These are phyloP conservation scores for Microcebus griseorufus DNA, from an alignment of 2,113 vertebrate genomes.

Conservation along the genomic window DNA sequence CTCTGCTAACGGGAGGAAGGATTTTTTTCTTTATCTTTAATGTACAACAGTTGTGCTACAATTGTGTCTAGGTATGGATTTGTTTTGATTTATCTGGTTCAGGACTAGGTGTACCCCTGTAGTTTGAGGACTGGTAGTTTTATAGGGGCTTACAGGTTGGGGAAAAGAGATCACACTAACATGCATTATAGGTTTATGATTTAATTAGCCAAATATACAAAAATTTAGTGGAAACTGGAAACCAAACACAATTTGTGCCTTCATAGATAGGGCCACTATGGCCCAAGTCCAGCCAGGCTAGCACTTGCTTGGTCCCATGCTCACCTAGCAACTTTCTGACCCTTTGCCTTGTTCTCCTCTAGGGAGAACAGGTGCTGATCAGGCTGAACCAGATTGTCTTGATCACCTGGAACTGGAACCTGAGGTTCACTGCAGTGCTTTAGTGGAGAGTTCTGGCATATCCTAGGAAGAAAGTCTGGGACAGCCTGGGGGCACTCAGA, in stretches of 20 bases:
- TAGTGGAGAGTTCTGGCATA: not conserved
- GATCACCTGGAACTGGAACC: not conserved
- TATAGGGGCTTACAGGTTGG: not conserved
- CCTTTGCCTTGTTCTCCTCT: not conserved
- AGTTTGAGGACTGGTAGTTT: not conserved
- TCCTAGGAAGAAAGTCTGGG: not conserved
- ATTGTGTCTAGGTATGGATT: not conserved
- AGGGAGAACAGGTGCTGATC: not conserved
- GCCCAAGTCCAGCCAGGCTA: not conserved
- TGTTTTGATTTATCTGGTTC: not conserved
- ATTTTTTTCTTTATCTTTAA: not conserved
- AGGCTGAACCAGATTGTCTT: not conserved
- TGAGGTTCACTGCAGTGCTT: not conserved
- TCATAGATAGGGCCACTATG: not conserved
- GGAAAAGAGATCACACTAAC: not conserved
- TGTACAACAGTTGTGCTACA: not conserved
- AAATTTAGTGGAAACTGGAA: not conserved
- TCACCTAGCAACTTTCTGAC: not conserved
- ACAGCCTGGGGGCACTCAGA: not conserved
- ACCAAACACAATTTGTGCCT: not conserved
- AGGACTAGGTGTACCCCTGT: not conserved
- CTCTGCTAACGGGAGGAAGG: not conserved
- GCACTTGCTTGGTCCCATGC: not conserved
- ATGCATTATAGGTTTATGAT: not conserved
- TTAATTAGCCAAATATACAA: not conserved